Evolutionary conservation across 2,113 vertebrate species (phyloP), one percentile per base, ranked within the genome.

Genomic region (Eptatretus burgeri): DNA sequence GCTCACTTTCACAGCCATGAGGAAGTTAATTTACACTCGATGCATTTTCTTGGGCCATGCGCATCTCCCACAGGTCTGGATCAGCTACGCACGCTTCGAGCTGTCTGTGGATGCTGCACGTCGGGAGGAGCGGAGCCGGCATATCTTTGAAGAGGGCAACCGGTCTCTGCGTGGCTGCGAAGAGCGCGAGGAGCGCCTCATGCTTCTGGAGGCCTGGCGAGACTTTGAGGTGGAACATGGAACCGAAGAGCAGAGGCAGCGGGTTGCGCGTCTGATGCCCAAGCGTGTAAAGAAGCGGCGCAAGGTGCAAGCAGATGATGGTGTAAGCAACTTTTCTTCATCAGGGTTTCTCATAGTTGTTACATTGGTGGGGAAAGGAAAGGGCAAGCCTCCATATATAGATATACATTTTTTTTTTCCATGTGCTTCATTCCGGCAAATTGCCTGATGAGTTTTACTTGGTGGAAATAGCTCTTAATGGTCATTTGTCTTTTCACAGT

Each of bases 281-380:
- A 86, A 93, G 73, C 91, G 89, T 67, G 91, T 95, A 68, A 94
- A 94, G 79, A 98, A 94, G 77, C 85, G 91, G 74, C 85, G 85
- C 68, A 98, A 95, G 74, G 75, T 98, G 60, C 88, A 91, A 5
- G 77, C 87, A 0, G 89, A 95, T 64, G 91, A 98, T 49, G 91
- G 91, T 82, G 91, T 98, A 76, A 84, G 85, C 65, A 11, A 12
- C 17, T 51, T 65, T 65, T 51, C 11, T 20, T 10, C 17, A 50
- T 63, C 10, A 27, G 17, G 2, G 11, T 5, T 19, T 11, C 11
- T 9, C 17, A n/a, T n/a, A 41, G 27, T 41, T 41, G 3, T 41
- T 41, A 7, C 27, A 41, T 5, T 41, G 27, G 27, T 41, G 27
- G 27, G 27, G 7, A 41, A 41, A 7, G 27, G 7, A 41, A 41